Base-by-base conservation (phyloP, 2,113 vertebrate genomes). In the Tamias sibiricus region DNA sequence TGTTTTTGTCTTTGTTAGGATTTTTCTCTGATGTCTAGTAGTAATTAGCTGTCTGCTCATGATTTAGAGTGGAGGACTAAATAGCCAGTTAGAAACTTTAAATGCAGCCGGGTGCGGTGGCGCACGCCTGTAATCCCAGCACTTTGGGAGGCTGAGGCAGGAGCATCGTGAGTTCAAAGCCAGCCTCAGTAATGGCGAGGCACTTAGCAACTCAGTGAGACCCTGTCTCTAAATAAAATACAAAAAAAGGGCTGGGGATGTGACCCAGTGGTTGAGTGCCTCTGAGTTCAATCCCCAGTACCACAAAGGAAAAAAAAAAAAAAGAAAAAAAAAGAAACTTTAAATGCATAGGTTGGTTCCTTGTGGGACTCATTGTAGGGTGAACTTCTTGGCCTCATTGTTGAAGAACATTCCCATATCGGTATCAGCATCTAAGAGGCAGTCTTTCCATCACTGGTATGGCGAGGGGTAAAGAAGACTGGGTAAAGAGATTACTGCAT, bases 11-110 rank as follows among this genome's bases (percentile, higher is more conserved):
- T 90, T 59, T 16, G 83, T 89, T 91, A 62, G 69, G 12, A n/a
- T 57, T 90, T 90, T 71, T 87, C 62, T 94, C 80, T 95, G 68
- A 92, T 47, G 85, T 90, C 66, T 71, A 52, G 32, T 87, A 82
- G 57, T 92, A 87, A 64, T 90, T 94, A 76, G 66, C 35, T 92
- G 20, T 90, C 37, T 95, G 22, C 68, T 90, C 2, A 4, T 40
- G 49, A 77, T 96, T 82, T 76, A 94, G 80, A 94, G 81, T 83
- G 28, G 32, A 69, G 19, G 54, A 64, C 6, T 66, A 84, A 66
- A 64, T 75, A 64, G 54, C 35, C 69, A 94, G 54, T 87, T 91
- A 84, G 62, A 92, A 92, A 82, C 80, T 94, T 86, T 95, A 77
- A 87, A 72, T n/a, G 3, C 37, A 28, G n/a, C n/a, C n/a, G n/a